Percentiles rank a stretch among this genome's conserved stretches.
phyloP scores from a whole-genome alignment of 2,888 invertebrate species.

The Euplexia lucipara region DNA sequence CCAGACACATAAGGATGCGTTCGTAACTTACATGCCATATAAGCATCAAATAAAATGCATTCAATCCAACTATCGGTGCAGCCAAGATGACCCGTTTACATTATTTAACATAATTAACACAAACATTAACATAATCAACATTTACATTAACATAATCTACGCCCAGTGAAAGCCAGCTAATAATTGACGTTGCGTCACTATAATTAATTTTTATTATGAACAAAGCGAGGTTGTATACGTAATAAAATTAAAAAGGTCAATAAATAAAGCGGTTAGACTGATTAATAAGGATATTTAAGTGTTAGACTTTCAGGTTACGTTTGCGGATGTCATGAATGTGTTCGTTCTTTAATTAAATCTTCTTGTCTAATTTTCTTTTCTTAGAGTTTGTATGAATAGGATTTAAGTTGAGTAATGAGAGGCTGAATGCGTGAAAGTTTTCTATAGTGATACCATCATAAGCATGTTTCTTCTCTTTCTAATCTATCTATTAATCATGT shows the following conservation, averaged over 20 bases:
- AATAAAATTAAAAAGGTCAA: conserved; percentile 38
- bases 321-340: conserved; percentile 16
- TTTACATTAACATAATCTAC: conserved; percentile 49
- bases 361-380: background rate
- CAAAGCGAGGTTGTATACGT: conserved; percentile 38
- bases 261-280: conserved; percentile 21
- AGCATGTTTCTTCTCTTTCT: background rate
- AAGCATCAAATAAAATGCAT: conserved; percentile 33
- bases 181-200: conserved; percentile 49
- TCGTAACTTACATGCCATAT: conserved; percentile 20
- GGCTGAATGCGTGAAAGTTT: background rate
- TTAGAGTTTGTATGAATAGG: conserved; percentile 3
- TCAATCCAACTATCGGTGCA: conserved; percentile 40
- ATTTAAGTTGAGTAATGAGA: background rate
- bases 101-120: conserved; percentile 54
- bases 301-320: background rate
- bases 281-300: conserved; percentile 24
- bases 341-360: background rate
- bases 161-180: conserved; percentile 52
- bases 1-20: conserved; percentile 23
- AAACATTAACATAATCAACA: conserved; percentile 45
- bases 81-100: conserved; percentile 55
- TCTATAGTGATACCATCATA: background rate
- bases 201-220: conserved; percentile 54
- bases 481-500: background rate